Evolutionary conservation across 1,140 invertebrate species (phyloP), one percentile per base, ranked within the genome.

Genomic region (Diuraphis noxia): DNA sequence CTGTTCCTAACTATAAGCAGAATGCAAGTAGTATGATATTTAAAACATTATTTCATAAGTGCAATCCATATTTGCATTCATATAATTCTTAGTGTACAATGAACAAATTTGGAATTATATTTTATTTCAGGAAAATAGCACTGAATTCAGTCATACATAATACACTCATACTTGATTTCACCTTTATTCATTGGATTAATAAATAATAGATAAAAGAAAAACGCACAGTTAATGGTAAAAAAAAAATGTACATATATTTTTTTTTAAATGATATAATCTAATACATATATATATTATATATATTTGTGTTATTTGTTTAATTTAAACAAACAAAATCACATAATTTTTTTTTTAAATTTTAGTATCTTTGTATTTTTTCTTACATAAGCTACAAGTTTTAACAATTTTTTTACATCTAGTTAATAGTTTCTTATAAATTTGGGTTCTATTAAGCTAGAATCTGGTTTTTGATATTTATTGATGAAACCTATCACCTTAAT

Each of bases 221-320:
- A 79, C 30, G 25, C n/a, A 40, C 13, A 91, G 82, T 2, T 91
- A 89, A 49, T 81, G 43, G 89, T 91, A 91, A 91, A 91, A 91
- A 88, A 88, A 89, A 91, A 91, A 90, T 91, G 40, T 91, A 91
- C 89, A 91, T 91, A 46, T 90, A 90, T 90, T 34, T 89, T 77
- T 46, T 91, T 91, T 89, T 40, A 89, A 90, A 82, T 49, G 40
- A 91, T 82, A 36, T 19, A 91, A 52, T 79, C 56, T 90, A 82
- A 91, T 91, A 90, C 49, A 82, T 91, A 40, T 88, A 56, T 56
- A 56, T 56, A 30, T 63, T 49, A 85, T 85, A 85, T 89, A 25
- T 49, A 81, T 49, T 90, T 79, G 30, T 38, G 43, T 52, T 49
- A 91, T 79, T 91, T 91, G 46, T 82, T 91, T 90, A 81, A 79